Base-by-base conservation (phyloP, 2,888 invertebrate species). In the Muscina levida region DNA sequence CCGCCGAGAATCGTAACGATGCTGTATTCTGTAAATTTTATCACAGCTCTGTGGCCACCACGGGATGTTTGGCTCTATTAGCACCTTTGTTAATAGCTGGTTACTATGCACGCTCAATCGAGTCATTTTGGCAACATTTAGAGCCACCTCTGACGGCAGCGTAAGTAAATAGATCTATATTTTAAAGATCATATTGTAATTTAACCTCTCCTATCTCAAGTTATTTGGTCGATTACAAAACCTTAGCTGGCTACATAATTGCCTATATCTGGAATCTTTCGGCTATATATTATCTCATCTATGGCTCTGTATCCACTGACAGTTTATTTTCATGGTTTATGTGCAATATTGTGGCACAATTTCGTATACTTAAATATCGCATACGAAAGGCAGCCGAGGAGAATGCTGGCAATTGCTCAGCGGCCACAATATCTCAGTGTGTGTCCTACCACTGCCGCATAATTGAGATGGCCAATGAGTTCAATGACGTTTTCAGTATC, bases 321-420 rank as follows among this genome's bases (percentile, higher is more conserved):
- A 72, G 71, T 15, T n/a, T 79, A 1, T 82, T 79, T 1, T 75
- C 72, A 10, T 82, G 82, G 82, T 1, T 82, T 37, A 62, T 76
- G 37, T 59, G 66, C n/a, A 78, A 82, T 57, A 82, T 82, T 66
- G 57, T 72, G 8, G 82, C 72, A 1, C 75, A 79, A 53, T 75
- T 75, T 72, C 15, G 5, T 24, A 39, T 79, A 24, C 13, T 75
- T 13, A 46, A 51, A n/a, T 19, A 31, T 15, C 75, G 72, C 22
- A 59, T 79, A 2, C 11, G 65, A 17, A 22, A 39, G 37, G 56
- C 67, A 1, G 39, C 62, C 19, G 19, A 10, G 19, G 42, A 13
- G 11, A n/a, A 5, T 17, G 19, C 37, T 37, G 11, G 59, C 11
- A 22, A n/a, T 2, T 46, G 15, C 46, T 4, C 31, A 8, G 8